A percentile compares a stretch with the other conserved stretches of the same genome.
These are phyloP conservation scores for Branchinecta lindahli DNA, from an alignment of 1,140 invertebrate genomes.

Conservation along the genomic window DNA sequence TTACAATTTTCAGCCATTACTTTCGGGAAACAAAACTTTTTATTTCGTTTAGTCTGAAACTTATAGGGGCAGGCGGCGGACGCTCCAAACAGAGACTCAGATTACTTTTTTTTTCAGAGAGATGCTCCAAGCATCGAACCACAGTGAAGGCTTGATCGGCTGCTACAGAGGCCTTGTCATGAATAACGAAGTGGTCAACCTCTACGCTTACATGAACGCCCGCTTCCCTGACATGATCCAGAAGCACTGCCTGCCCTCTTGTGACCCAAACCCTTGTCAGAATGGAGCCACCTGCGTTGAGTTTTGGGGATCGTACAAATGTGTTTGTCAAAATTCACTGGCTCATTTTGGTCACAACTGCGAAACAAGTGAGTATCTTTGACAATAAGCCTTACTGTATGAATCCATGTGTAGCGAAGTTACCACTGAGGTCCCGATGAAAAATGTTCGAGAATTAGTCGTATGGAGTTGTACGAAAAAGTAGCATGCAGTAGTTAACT, in stretches of 20 bases:
- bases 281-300: constrained; percentile 80
- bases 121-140: constrained; percentile 43
- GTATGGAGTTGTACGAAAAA: no score
- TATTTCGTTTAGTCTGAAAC: no score
- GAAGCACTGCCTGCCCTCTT: constrained; percentile 79
- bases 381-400: constrained; percentile 6
- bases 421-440: no score
- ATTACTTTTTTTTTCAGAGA: constrained; percentile 40
- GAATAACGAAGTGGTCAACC: constrained; percentile 73
- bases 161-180: constrained; percentile 82
- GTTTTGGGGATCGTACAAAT: constrained; percentile 78
- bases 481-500: no score
- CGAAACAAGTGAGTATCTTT: constrained; percentile 57
- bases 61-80: no score
- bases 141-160: constrained; percentile 77
- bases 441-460: no score
- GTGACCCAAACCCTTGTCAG: constrained; percentile 79
- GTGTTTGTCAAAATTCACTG: constrained; percentile 55
- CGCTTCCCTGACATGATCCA: constrained; percentile 67
- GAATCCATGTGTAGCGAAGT: no score
- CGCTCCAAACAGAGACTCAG: background rate
- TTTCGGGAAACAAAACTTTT: no score
- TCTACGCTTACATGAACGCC: constrained; percentile 84
- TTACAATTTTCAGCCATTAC: no score
- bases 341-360: constrained; percentile 74